A percentile compares a stretch with the other conserved stretches of the same genome.
Evolutionary conservation across 2,113 vertebrate species (phyloP).

Genomic region (Actenoides lindsayi): DNA sequence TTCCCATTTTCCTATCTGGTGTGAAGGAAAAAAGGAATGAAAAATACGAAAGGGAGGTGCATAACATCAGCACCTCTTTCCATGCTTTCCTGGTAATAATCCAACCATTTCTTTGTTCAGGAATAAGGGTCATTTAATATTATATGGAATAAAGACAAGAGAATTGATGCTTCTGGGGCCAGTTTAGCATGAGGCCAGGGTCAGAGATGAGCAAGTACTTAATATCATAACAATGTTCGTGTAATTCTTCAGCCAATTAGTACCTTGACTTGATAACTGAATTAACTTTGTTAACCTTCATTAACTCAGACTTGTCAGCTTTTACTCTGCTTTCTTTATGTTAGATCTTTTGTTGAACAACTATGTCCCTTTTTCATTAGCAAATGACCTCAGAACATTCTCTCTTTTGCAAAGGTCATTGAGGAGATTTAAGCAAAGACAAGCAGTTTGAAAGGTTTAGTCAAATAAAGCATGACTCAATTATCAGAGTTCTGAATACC

Average conservation of each 20-base stretch:
- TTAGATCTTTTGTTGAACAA: conserved; percentile 25
- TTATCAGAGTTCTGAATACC: neutral
- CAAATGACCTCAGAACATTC: conserved; percentile 34
- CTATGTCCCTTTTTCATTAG: conserved; percentile 3
- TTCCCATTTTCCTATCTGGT: neutral
- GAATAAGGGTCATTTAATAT: neutral
- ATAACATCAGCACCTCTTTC: neutral
- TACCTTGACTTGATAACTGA: neutral
- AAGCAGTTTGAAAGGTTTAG: conserved; percentile 10
- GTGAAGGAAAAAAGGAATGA: neutral
- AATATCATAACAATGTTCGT: neutral
- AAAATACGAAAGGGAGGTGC: neutral
- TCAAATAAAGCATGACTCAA: conserved; percentile 24
- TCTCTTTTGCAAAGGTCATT: conserved; percentile 37
- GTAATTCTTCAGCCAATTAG: neutral
- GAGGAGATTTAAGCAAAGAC: conserved; percentile 14
- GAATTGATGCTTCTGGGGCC: neutral
- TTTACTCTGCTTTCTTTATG: neutral
- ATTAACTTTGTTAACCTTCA: neutral
- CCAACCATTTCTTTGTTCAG: neutral
- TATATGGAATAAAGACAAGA: neutral
- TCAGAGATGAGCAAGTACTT: neutral
- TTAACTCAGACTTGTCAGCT: conserved; percentile 5
- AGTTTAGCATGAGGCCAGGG: neutral
- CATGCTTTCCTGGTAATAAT: neutral